Conservation (phyloP, 1,140 invertebrate species). For the Nasonia longicornis region DNA sequence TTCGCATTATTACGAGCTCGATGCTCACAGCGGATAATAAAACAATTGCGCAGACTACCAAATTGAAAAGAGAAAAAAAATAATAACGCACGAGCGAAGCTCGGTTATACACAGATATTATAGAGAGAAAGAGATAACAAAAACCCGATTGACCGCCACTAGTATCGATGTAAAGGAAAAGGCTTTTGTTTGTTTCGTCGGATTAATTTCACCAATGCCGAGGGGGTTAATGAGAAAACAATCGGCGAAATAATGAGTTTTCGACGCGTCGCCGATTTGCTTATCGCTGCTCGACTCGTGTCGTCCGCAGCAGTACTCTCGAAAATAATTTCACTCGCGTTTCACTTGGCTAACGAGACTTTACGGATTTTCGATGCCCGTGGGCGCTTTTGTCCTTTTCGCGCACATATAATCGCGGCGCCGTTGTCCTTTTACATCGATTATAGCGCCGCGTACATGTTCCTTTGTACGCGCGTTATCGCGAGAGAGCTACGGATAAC, state of each 20-base stretch:
- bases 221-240: background rate
- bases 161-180: background rate
- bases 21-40: too few species aligned
- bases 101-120: background rate
- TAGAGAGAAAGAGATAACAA: background rate
- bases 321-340: constrained; percentile 6
- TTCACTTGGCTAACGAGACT: background rate
- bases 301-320: background rate
- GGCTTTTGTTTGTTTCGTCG: background rate
- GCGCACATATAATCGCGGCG: background rate
- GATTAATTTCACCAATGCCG: background rate
- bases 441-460: background rate
- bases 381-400: background rate
- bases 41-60: too few species aligned
- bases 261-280: too few species aligned
- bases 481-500: background rate
- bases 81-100: too few species aligned
- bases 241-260: background rate
- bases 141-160: background rate
- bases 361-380: background rate
- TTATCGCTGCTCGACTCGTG: background rate
- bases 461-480: background rate
- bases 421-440: background rate
- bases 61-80: too few species aligned
- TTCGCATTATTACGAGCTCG: background rate